Evolutionary conservation across 2,797 vertebrate genomes (phyloP).

Genomic region (Borostomias antarcticus): DNA sequence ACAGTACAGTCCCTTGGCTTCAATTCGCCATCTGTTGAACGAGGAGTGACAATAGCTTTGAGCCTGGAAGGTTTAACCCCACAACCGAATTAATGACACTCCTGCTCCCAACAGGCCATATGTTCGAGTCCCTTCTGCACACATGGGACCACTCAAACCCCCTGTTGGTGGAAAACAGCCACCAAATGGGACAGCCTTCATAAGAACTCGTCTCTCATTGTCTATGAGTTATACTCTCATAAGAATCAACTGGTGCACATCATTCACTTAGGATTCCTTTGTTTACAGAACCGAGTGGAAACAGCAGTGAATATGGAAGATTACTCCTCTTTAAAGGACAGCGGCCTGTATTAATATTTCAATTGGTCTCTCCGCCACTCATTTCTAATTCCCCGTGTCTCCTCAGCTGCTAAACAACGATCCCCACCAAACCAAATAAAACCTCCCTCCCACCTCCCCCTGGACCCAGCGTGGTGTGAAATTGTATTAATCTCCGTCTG

Average conservation of each 20-base stretch:
- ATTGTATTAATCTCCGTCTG: constrained; percentile 11
- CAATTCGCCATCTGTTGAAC: constrained; percentile 5
- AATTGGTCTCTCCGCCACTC: neutral
- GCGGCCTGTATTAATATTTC: constrained; percentile 11
- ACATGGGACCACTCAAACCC: constrained; percentile 25
- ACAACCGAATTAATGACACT: constrained; percentile 50
- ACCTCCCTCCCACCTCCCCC: neutral
- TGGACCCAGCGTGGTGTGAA: constrained; percentile 21
- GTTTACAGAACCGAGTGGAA: neutral
- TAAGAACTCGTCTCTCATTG: constrained; percentile 18
- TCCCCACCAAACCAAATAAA: neutral
- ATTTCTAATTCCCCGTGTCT: constrained; percentile 10
- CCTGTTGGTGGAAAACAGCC: neutral
- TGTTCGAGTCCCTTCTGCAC: constrained; percentile 36
- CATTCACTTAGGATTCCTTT: too few relatives aligned
- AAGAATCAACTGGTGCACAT: too few relatives aligned
- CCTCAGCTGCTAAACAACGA: neutral
- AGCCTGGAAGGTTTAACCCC: constrained; percentile 39
- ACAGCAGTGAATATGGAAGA: neutral
- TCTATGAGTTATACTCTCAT: too few relatives aligned
- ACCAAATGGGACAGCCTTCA: neutral
- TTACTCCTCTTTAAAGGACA: constrained; percentile 1
- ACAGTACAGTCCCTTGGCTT: constrained; percentile 1
- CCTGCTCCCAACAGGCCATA: constrained; percentile 41
- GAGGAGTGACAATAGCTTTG: constrained; percentile 32